These are phyloP conservation scores for Xylocampa areola DNA, from an alignment of 2,888 invertebrate species.

Conservation along the genomic window DNA sequence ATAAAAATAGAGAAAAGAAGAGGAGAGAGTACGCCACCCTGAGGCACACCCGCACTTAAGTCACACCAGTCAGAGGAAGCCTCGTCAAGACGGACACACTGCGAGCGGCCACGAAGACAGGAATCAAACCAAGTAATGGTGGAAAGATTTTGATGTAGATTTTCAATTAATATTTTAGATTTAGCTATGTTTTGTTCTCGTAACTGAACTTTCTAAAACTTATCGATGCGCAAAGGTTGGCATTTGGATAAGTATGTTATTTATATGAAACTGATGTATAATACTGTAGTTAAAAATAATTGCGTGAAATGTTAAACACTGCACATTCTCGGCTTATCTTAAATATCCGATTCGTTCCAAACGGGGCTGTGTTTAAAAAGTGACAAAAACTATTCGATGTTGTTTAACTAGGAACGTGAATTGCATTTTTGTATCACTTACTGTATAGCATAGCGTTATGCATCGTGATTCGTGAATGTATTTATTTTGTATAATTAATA, in stretches of 20 bases:
- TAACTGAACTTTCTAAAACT: no score
- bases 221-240: neutral
- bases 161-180: no score
- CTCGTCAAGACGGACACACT: no score
- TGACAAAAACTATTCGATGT: slow-evolving; percentile 21
- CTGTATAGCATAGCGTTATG: slow-evolving; percentile 44
- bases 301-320: slow-evolving; percentile 1
- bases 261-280: neutral
- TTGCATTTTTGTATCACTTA: slow-evolving; percentile 29
- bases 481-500: slow-evolving; percentile 52
- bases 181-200: no score
- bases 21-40: no score
- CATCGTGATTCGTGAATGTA: slow-evolving; percentile 41
- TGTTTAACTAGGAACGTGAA: slow-evolving; percentile 35
- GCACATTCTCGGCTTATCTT: slow-evolving; percentile 37
- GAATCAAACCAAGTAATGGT: no score
- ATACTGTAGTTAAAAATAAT: slow-evolving; percentile 2
- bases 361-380: slow-evolving; percentile 17
- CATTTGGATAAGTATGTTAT: neutral
- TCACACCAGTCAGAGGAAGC: no score
- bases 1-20: no score
- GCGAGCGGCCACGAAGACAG: no score
- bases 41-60: no score
- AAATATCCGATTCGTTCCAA: slow-evolving; percentile 33
- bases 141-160: no score